Percentiles rank a stretch among this genome's conserved stretches.
Conservation (phyloP, 2,797 vertebrate genomes). For the Momotus momota region DNA sequence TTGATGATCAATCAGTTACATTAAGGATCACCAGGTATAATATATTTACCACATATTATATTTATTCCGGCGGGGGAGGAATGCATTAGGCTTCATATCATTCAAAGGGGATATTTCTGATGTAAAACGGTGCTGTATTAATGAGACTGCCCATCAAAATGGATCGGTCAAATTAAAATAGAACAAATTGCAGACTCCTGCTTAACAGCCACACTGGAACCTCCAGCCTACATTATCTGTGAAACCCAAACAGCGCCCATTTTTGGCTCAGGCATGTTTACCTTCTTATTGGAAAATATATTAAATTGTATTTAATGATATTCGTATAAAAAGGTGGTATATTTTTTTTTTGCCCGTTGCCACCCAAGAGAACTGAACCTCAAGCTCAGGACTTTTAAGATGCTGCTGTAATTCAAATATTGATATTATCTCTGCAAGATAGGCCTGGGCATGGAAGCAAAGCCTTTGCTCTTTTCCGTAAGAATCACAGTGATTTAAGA, state of each 20-base stretch:
- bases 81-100: constrained; percentile 16
- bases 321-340: background rate
- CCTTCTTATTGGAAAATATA: background rate
- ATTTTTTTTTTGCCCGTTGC: background rate
- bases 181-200: constrained; percentile 47
- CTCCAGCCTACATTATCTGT: background rate
- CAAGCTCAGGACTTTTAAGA: background rate
- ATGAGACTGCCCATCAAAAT: constrained; percentile 43
- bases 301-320: constrained; percentile 32
- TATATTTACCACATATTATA: constrained; percentile 24
- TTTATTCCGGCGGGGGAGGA: constrained; percentile 45
- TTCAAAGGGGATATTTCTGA: constrained; percentile 35
- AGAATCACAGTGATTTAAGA: background rate
- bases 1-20: constrained; percentile 42
- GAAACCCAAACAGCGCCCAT: background rate
- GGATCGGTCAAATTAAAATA: constrained; percentile 52
- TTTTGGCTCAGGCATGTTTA: constrained; percentile 40
- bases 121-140: constrained; percentile 20
- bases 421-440: constrained; percentile 5
- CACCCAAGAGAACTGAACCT: background rate
- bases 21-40: constrained; percentile 43
- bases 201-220: constrained; percentile 33
- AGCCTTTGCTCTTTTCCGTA: background rate
- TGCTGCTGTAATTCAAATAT: background rate
- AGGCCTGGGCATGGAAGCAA: background rate